phyloP scores from a whole-genome alignment of 2,888 invertebrate genomes.

The Drosophila mimica region DNA sequence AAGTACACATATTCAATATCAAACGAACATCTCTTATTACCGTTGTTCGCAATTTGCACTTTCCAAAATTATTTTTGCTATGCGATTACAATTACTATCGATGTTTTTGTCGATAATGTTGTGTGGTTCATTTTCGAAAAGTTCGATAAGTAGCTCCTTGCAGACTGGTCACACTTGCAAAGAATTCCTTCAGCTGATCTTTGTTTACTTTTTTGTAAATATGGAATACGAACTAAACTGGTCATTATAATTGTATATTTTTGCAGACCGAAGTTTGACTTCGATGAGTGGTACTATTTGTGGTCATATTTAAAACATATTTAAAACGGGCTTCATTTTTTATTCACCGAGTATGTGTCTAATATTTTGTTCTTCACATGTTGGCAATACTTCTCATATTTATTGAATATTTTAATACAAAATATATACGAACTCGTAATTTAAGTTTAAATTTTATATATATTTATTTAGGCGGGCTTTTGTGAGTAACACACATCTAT shows the following conservation, averaged over 20 bases:
- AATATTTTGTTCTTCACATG: not conserved
- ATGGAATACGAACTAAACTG: not conserved
- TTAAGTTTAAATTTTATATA: not conserved
- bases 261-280: too few species aligned
- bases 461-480: not conserved
- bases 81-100: constrained; percentile 41
- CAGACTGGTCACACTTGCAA: constrained; percentile 10
- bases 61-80: constrained; percentile 47
- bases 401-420: not conserved
- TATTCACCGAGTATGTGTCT: not conserved
- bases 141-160: constrained; percentile 33
- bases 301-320: too few species aligned
- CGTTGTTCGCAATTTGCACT: constrained; percentile 58
- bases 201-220: constrained; percentile 42
- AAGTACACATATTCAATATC: not conserved
- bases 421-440: not conserved
- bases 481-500: not conserved
- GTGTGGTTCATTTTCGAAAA: not conserved
- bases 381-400: not conserved
- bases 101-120: constrained; percentile 16
- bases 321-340: not conserved
- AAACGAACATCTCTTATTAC: constrained; percentile 28
- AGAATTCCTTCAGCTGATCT: constrained; percentile 31
- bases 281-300: not conserved
- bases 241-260: not conserved